Conservation (phyloP, 2,888 invertebrate species). For the Platycnemis pennipes region DNA sequence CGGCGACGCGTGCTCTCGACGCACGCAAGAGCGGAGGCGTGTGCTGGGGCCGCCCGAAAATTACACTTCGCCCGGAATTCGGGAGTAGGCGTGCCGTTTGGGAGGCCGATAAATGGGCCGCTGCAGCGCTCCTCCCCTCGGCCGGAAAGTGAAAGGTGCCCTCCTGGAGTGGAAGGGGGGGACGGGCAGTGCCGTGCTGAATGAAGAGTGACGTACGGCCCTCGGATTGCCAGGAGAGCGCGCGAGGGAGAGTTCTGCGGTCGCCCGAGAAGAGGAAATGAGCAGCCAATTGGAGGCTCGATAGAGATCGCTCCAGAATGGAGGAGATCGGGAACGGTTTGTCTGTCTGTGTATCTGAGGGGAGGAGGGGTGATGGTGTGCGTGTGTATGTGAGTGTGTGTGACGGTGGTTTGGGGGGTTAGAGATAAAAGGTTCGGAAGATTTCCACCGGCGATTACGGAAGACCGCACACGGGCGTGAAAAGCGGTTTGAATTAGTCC, state of each 20-base stretch:
- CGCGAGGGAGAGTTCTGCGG: neutral
- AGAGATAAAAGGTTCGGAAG: neutral
- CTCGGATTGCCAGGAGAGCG: neutral
- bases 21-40: neutral
- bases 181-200: neutral
- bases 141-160: too few species aligned
- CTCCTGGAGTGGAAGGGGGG: neutral
- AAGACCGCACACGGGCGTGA: slow-evolving; percentile 21
- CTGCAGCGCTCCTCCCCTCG: neutral
- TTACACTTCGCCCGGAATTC: neutral
- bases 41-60: neutral
- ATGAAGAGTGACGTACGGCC: neutral
- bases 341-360: too few species aligned
- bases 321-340: neutral
- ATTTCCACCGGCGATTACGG: slow-evolving; percentile 1
- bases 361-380: neutral
- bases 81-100: neutral
- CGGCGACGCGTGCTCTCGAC: neutral
- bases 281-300: neutral
- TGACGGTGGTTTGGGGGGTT: neutral
- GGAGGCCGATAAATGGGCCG: neutral
- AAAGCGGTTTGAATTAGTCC: slow-evolving; percentile 38
- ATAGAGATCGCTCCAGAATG: neutral
- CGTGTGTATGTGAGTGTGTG: neutral
- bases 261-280: slow-evolving; percentile 8